A percentile compares a stretch with the other conserved stretches of the same genome.
phyloP scores from a whole-genome alignment of 2,888 invertebrate species.

The Petrolisthes cinctipes region DNA sequence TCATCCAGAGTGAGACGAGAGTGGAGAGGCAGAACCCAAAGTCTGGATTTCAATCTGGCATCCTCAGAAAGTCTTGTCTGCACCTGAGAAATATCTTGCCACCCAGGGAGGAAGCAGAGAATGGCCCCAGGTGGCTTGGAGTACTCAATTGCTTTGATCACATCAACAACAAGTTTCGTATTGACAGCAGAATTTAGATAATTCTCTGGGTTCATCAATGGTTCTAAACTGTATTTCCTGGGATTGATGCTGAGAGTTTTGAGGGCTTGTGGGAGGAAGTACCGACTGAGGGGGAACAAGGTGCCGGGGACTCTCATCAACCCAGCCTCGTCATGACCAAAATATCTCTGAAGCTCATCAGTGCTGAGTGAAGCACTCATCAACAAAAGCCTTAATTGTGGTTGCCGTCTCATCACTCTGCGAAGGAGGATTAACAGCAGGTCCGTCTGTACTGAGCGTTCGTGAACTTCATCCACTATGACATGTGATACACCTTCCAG shows the following conservation, averaged over 20 bases:
- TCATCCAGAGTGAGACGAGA: conserved; percentile 76
- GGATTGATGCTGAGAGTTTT: not conserved
- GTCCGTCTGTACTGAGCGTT: conserved; percentile 79
- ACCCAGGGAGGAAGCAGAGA: conserved; percentile 82
- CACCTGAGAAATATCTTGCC: conserved; percentile 77
- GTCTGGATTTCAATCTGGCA: not conserved
- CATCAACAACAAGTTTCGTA: conserved; percentile 71
- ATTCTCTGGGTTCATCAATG: conserved; percentile 68
- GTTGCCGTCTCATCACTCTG: conserved; percentile 72
- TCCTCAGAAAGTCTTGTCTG: conserved; percentile 38
- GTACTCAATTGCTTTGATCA: conserved; percentile 75
- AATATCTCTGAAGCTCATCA: conserved; percentile 75
- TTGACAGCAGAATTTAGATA: conserved; percentile 77
- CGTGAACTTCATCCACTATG: conserved; percentile 82
- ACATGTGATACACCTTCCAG: conserved; percentile 77
- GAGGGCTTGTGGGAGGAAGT: conserved; percentile 66
- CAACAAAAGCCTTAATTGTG: conserved; percentile 76
- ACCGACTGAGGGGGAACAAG: conserved; percentile 44
- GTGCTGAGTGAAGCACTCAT: conserved; percentile 83
- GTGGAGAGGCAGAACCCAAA: conserved; percentile 72
- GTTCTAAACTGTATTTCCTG: conserved; percentile 9
- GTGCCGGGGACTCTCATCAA: conserved; percentile 65
- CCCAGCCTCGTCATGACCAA: conserved; percentile 69
- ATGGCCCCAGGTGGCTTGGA: conserved; percentile 78
- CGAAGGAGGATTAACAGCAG: conserved; percentile 75